Conservation (phyloP, 2,113 vertebrate genomes). For the Climacteris rufus region DNA sequence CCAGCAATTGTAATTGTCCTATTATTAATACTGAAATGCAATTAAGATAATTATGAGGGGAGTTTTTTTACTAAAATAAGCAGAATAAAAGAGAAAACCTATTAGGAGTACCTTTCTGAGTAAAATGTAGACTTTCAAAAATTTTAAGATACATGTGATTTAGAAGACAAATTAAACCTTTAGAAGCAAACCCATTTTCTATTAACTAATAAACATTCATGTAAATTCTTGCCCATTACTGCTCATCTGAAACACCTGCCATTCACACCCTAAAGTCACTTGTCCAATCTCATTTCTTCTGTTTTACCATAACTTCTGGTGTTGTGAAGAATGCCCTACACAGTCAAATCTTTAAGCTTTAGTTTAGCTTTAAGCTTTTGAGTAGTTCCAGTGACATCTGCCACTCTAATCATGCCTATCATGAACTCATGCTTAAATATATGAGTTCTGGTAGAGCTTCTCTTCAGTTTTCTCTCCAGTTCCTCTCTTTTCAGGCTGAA, state of each 20-base stretch:
- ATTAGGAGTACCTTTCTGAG: background rate
- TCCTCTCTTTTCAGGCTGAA: background rate
- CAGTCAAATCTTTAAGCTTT: background rate
- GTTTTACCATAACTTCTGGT: background rate
- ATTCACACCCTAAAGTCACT: background rate
- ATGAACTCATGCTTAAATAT: background rate
- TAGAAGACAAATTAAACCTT: background rate
- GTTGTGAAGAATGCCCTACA: background rate
- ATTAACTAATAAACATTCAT: background rate
- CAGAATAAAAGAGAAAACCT: constrained; percentile 15
- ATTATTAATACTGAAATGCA: constrained; percentile 65
- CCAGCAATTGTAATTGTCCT: constrained; percentile 43
- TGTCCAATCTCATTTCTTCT: background rate
- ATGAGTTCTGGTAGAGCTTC: background rate
- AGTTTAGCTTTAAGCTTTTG: background rate
- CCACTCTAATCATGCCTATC: background rate
- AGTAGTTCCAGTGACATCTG: background rate
- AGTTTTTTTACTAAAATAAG: constrained; percentile 48
- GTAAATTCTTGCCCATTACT: background rate
- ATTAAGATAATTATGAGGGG: constrained; percentile 63
- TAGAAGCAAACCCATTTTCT: background rate
- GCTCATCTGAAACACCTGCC: background rate
- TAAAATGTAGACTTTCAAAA: background rate
- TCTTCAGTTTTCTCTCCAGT: background rate
- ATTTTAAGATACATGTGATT: background rate